These are phyloP conservation scores for Spondyliosoma cantharus DNA, from an alignment of 2,797 vertebrate species.

Conservation along the genomic window DNA sequence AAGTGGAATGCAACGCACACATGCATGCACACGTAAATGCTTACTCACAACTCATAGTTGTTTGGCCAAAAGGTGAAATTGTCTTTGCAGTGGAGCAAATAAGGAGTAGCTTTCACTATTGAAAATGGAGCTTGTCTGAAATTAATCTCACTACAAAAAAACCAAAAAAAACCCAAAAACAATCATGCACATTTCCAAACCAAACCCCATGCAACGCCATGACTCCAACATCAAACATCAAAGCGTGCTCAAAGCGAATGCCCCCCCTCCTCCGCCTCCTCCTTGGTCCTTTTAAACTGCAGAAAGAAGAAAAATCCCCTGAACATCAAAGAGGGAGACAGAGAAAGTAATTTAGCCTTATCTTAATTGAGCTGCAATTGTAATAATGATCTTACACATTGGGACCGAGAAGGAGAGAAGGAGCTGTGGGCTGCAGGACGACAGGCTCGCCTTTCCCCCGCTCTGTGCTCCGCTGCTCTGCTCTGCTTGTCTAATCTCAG, in stretches of 20 bases:
- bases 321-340: conserved; percentile 85
- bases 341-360: conserved; percentile 88
- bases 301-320: conserved; percentile 79
- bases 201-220: conserved; percentile 57
- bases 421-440: conserved; percentile 67
- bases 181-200: conserved; percentile 63
- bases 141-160: conserved; percentile 54
- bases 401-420: conserved; percentile 80
- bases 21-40: conserved; percentile 8
- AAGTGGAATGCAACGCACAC: conserved; percentile 49
- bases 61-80: conserved; percentile 52
- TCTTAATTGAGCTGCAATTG: conserved; percentile 89
- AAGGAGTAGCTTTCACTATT: conserved; percentile 68
- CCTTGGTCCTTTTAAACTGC: conserved; percentile 65
- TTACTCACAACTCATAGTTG: conserved; percentile 26
- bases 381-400: conserved; percentile 88
- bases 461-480: conserved; percentile 53
- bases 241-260: conserved; percentile 72
- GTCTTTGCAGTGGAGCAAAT: conserved; percentile 65
- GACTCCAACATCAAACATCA: conserved; percentile 86
- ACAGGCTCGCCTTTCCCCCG: conserved; percentile 37
- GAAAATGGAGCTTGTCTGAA: conserved; percentile 63
- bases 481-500: conserved; percentile 70
- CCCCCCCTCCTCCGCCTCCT: conserved; percentile 33
- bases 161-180: conserved; percentile 46